Conservation (phyloP, 2,797 vertebrate species). For the Arctocebus calabarensis region DNA sequence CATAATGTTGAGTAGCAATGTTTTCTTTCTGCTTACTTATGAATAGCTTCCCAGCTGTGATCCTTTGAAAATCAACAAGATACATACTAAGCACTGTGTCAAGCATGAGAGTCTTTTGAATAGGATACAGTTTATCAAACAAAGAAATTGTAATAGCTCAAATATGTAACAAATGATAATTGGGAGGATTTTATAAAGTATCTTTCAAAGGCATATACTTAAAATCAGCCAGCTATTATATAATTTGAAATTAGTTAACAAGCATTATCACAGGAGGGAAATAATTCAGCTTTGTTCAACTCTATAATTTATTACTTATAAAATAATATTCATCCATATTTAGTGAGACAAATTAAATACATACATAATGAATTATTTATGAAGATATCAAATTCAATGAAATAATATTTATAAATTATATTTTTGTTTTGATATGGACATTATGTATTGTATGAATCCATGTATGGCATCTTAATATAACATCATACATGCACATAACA, state of each 20-base stretch:
- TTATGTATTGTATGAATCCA: background rate
- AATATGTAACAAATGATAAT: constrained; percentile 23
- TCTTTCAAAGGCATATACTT: constrained; percentile 40
- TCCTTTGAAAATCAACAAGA: constrained; percentile 59
- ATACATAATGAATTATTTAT: background rate
- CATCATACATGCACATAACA: background rate
- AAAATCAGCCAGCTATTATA: constrained; percentile 26
- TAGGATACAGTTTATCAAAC: constrained; percentile 50
- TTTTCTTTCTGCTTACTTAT: background rate
- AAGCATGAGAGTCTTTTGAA: background rate
- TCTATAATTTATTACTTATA: background rate
- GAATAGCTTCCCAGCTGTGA: constrained; percentile 58
- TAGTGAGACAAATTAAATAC: background rate
- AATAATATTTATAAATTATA: background rate
- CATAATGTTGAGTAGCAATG: background rate
- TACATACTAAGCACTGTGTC: background rate
- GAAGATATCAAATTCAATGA: background rate
- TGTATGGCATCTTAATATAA: background rate
- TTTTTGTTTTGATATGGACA: background rate
- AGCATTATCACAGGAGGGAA: background rate
- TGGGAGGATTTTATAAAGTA: background rate
- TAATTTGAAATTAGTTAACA: constrained; percentile 43
- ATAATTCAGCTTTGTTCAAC: background rate
- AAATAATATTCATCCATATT: background rate
- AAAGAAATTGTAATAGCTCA: constrained; percentile 42